A percentile compares a stretch with the other conserved stretches of the same genome.
Evolutionary conservation across 1,140 invertebrate species (phyloP).

Genomic region (Papilio glaucus): DNA sequence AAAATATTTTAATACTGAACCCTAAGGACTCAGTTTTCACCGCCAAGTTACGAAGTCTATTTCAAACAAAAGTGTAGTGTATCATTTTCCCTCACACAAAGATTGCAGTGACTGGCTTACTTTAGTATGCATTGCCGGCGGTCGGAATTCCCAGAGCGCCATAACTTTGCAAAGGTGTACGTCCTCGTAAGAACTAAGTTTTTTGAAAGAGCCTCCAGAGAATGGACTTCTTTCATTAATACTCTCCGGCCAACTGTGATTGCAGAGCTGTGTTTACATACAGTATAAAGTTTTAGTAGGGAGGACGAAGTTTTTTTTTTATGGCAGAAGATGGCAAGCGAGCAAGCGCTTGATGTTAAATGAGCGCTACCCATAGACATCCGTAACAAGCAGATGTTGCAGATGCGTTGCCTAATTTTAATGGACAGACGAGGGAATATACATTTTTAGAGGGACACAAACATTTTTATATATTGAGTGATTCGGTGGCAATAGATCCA

Average conservation of each 20-base stretch:
- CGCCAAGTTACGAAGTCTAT: neutral
- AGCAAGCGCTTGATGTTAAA: no score
- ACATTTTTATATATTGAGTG: no score
- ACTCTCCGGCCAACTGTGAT: neutral
- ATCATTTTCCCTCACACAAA: neutral
- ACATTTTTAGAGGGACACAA: no score
- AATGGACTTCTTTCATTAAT: neutral
- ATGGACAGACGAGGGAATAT: no score
- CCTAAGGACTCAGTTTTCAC: neutral
- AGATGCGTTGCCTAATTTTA: no score
- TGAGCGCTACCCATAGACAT: no score
- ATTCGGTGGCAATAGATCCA: no score
- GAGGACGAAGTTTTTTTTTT: no score
- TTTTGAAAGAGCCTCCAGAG: neutral
- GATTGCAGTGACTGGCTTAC: neutral
- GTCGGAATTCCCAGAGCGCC: neutral
- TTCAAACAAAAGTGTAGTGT: neutral
- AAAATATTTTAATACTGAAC: neutral
- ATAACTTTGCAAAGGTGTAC: conserved; percentile 12
- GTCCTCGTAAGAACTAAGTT: neutral
- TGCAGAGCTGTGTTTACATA: neutral
- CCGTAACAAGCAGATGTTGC: no score
- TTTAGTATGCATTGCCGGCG: conserved; percentile 19
- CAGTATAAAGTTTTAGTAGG: no score
- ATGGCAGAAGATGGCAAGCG: no score